These are phyloP conservation scores for Ramazzottius varieornatus DNA, from an alignment of 2,888 invertebrate genomes.

Conservation along the genomic window DNA sequence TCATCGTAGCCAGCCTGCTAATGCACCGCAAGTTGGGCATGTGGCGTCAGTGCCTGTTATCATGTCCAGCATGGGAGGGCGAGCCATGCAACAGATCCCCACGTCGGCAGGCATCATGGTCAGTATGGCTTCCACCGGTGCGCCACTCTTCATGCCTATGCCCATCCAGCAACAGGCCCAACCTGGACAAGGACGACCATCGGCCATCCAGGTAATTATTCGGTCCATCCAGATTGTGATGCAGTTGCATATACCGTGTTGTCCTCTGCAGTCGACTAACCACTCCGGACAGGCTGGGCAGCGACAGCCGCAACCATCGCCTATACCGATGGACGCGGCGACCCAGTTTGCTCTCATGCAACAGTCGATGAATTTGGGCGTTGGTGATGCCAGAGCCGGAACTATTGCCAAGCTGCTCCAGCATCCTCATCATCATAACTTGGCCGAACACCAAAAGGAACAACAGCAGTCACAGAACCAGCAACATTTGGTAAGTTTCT, in stretches of 20 bases:
- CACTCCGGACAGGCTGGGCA: not conserved
- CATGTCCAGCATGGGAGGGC: not conserved
- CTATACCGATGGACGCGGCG: not conserved
- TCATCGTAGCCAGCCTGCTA: too few relatives aligned
- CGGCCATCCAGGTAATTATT: conserved; percentile 4
- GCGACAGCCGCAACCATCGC: not conserved
- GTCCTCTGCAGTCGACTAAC: not conserved
- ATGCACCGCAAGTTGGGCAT: too few relatives aligned
- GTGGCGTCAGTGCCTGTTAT: too few relatives aligned
- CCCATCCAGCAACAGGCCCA: not conserved
- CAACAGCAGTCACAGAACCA: conserved; percentile 11
- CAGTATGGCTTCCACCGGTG: not conserved
- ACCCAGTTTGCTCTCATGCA: not conserved
- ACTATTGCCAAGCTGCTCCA: conserved; percentile 13
- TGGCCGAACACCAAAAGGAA: not conserved
- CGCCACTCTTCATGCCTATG: not conserved
- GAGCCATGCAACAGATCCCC: not conserved
- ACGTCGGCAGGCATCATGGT: not conserved
- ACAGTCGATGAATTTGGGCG: too few relatives aligned
- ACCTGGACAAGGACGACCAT: not conserved
- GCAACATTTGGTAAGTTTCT: not conserved
- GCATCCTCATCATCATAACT: conserved; percentile 10
- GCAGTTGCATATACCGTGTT: too few relatives aligned
- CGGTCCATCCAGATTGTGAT: too few relatives aligned
- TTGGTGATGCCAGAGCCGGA: conserved; percentile 6